phyloP scores from a whole-genome alignment of 2,888 invertebrate genomes.

The Stomorhina lunata region DNA sequence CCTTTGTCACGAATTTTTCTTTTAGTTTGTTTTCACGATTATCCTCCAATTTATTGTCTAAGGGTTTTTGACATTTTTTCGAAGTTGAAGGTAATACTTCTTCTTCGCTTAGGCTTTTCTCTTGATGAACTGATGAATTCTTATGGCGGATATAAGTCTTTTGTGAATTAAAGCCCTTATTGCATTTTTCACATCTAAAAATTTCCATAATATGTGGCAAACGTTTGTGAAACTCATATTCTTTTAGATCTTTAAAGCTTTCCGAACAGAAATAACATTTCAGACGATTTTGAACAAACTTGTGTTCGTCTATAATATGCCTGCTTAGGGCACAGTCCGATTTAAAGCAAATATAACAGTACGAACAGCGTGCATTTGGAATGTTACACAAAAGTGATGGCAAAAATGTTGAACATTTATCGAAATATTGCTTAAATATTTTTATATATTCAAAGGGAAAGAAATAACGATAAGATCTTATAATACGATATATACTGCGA shows the following conservation, averaged over 20 bases:
- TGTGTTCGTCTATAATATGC: constrained; percentile 1
- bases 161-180: no score
- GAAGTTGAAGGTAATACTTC: no score
- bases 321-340: background rate
- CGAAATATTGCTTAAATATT: background rate
- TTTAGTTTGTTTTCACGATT: no score
- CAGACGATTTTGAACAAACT: constrained; percentile 6
- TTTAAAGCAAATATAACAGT: constrained; percentile 29
- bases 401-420: background rate
- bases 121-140: no score
- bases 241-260: background rate
- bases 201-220: no score
- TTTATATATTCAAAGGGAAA: background rate
- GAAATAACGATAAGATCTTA: constrained; percentile 12
- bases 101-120: no score
- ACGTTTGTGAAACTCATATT: constrained; percentile 39
- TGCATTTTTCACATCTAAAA: no score
- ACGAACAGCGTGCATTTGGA: constrained; percentile 6
- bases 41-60: no score
- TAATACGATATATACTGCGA: background rate
- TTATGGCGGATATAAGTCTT: no score
- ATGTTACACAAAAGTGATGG: background rate
- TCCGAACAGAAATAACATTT: constrained; percentile 39
- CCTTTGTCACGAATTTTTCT: no score
- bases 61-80: no score